Conservation (phyloP, 2,888 invertebrate genomes). For the Zhuqinia jingwanae region DNA sequence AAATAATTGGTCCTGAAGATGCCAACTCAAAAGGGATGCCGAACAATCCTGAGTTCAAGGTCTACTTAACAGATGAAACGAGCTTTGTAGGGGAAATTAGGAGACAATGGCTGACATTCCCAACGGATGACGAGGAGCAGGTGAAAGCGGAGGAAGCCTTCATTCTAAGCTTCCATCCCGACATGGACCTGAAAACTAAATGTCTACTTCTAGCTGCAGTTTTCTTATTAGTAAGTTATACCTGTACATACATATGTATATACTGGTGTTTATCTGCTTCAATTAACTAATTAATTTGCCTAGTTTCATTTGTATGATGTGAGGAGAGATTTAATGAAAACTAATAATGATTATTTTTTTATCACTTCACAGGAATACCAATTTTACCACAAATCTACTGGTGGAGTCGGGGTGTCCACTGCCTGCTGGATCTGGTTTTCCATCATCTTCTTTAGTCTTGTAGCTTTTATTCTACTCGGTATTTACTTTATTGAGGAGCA, state of each 20-base stretch:
- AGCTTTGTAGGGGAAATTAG: conserved; percentile 74
- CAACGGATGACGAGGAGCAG: conserved; percentile 63
- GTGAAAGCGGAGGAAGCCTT: conserved; percentile 70
- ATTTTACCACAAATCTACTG: conserved; percentile 74
- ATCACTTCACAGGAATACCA: conserved; percentile 71
- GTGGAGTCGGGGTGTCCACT: conserved; percentile 68
- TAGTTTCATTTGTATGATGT: too few species aligned
- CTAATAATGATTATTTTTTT: conserved; percentile 16
- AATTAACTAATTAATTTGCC: conserved; percentile 46
- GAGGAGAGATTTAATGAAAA: conserved; percentile 17
- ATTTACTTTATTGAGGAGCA: conserved; percentile 73
- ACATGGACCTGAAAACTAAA: conserved; percentile 75
- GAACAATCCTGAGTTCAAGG: conserved; percentile 72
- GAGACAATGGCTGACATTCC: conserved; percentile 73
- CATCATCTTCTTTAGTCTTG: conserved; percentile 73
- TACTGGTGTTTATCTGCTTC: background rate
- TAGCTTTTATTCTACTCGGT: conserved; percentile 71
- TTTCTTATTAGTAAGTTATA: conserved; percentile 72
- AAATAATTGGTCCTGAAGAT: conserved; percentile 68
- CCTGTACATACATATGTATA: background rate
- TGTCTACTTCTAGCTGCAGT: conserved; percentile 72
- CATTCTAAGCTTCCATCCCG: conserved; percentile 71
- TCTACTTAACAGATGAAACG: conserved; percentile 72
- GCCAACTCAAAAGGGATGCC: conserved; percentile 72
- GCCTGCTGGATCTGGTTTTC: conserved; percentile 75